Percentiles rank a stretch among this genome's conserved stretches.
Evolutionary conservation across 2,113 vertebrate species (phyloP).

Genomic region (Paradoxurus hermaphroditus): DNA sequence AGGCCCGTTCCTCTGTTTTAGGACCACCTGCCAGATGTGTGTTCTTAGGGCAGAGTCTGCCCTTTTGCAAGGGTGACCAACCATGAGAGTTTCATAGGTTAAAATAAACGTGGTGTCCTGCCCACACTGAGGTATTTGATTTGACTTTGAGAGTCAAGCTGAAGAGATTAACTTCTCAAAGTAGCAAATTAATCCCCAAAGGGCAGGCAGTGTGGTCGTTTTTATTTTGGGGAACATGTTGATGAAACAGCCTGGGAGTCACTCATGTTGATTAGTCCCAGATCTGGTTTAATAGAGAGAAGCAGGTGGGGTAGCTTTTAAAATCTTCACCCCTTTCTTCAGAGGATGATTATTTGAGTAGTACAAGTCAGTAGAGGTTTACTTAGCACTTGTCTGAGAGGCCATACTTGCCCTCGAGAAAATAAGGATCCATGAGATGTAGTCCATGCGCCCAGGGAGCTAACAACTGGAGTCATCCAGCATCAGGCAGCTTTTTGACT

Average conservation of each 20-base stretch:
- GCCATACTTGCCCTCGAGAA: background rate
- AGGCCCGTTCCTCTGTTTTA: constrained; percentile 58
- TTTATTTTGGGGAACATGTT: constrained; percentile 49
- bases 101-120: constrained; percentile 69
- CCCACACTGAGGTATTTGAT: background rate
- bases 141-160: constrained; percentile 62
- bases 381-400: background rate
- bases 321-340: background rate
- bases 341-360: background rate
- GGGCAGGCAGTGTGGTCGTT: constrained; percentile 47
- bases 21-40: constrained; percentile 82
- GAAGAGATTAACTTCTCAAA: constrained; percentile 53
- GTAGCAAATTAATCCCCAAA: constrained; percentile 35
- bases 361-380: background rate
- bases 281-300: constrained; percentile 52
- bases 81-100: constrained; percentile 74
- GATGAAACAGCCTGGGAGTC: constrained; percentile 36
- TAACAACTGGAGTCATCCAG: background rate
- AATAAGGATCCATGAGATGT: background rate
- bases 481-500: background rate
- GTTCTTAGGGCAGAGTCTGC: constrained; percentile 56
- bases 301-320: background rate
- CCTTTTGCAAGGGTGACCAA: constrained; percentile 69
- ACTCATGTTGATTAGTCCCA: constrained; percentile 35
- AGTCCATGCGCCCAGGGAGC: background rate